These are phyloP conservation scores for Hydrolagus colliei DNA, from an alignment of 2,797 vertebrate genomes.

Conservation along the genomic window DNA sequence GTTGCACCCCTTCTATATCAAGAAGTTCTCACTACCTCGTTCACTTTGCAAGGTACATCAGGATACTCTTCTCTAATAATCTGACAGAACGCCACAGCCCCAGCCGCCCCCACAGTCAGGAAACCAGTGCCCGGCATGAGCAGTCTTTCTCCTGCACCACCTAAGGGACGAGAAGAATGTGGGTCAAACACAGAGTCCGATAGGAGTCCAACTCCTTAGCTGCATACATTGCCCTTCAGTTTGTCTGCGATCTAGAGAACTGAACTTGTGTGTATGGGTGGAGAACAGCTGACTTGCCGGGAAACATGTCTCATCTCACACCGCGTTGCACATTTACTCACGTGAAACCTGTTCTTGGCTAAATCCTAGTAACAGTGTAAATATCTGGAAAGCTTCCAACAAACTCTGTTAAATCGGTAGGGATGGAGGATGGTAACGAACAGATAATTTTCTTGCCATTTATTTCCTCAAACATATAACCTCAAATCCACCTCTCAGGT, in stretches of 20 bases:
- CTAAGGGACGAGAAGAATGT: constrained; percentile 42
- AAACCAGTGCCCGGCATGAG: constrained; percentile 75
- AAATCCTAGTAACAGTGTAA: too few species aligned
- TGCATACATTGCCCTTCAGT: neutral
- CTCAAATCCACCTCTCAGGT: neutral
- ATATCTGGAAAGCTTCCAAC: too few species aligned
- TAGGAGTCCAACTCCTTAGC: neutral
- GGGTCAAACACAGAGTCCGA: neutral
- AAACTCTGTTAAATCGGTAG: too few species aligned
- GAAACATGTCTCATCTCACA: too few species aligned
- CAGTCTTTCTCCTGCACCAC: constrained; percentile 68
- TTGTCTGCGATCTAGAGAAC: neutral
- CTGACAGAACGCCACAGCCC: constrained; percentile 67
- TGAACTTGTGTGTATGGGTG: neutral
- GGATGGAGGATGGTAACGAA: too few species aligned
- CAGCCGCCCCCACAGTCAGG: constrained; percentile 67
- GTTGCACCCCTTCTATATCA: too few species aligned
- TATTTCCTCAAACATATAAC: neutral
- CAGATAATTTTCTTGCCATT: too few species aligned
- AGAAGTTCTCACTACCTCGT: constrained; percentile 50
- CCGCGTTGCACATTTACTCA: too few species aligned
- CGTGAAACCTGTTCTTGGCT: too few species aligned
- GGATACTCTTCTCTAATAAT: constrained; percentile 69
- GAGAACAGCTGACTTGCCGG: neutral
- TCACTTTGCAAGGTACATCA: constrained; percentile 62